Evolutionary conservation across 2,113 vertebrate species (phyloP).

Genomic region (Laticauda laticaudata): DNA sequence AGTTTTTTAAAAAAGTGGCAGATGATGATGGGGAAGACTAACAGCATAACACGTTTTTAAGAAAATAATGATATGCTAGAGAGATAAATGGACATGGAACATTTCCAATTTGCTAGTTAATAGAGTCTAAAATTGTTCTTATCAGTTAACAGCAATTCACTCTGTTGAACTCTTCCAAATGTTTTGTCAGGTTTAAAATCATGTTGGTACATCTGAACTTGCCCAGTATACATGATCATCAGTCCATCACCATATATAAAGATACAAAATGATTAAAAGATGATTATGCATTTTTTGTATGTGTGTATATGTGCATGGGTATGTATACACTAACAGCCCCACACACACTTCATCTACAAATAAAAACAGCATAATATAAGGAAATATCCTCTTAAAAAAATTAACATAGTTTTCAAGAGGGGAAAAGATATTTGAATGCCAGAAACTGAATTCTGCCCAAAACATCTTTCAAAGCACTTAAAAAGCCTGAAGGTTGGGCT

Average conservation of each 20-base stretch:
- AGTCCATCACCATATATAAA: not conserved
- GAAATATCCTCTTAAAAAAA: not conserved
- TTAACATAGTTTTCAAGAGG: slow-evolving; percentile 3
- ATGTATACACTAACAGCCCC: not conserved
- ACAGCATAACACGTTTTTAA: not conserved
- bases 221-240: not conserved
- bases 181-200: not conserved
- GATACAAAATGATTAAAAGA: not conserved
- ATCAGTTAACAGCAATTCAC: not conserved
- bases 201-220: not conserved
- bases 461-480: slow-evolving; percentile 1
- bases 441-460: slow-evolving; percentile 12
- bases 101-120: not conserved
- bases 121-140: not conserved
- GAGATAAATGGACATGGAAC: not conserved
- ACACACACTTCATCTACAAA: not conserved
- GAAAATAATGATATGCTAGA: not conserved
- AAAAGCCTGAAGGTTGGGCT: slow-evolving; percentile 20
- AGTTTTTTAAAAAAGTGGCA: not conserved
- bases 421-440: slow-evolving; percentile 13
- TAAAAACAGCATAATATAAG: not conserved
- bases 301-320: not conserved
- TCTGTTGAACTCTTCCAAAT: not conserved
- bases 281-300: no score
- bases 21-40: not conserved